A percentile compares a stretch with the other conserved stretches of the same genome.
Conservation (phyloP, 2,797 vertebrate genomes). For the Myotis pilosus region DNA sequence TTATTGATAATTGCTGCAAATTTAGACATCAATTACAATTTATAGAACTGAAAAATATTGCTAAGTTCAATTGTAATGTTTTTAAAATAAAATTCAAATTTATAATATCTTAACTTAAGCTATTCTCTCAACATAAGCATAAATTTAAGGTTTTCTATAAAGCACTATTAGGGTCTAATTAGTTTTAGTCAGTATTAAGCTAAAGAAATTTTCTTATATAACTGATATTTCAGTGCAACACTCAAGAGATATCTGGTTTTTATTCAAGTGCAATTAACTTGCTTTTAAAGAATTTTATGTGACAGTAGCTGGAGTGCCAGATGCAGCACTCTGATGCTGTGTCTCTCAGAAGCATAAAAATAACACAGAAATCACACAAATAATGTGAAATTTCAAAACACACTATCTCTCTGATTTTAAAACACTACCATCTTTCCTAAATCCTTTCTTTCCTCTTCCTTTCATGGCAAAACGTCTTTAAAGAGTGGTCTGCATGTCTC, state of each 20-base stretch:
- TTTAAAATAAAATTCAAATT: constrained; percentile 27
- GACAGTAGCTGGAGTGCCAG: neutral
- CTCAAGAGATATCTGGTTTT: neutral
- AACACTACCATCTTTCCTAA: neutral
- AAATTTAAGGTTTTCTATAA: constrained; percentile 19
- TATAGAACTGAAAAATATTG: neutral
- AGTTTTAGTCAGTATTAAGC: neutral
- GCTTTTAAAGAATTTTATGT: constrained; percentile 9
- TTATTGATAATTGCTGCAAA: neutral
- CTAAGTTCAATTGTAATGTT: neutral
- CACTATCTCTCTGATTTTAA: neutral
- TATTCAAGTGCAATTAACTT: constrained; percentile 30
- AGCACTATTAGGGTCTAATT: neutral
- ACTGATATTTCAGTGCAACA: neutral
- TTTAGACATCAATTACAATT: neutral
- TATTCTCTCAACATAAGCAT: neutral
- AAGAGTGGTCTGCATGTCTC: neutral
- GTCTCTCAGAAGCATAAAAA: constrained; percentile 36
- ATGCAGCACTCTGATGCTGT: neutral
- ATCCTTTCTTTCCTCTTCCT: neutral
- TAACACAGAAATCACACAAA: constrained; percentile 47
- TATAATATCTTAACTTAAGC: neutral
- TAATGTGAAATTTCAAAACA: neutral
- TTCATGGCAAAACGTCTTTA: neutral
- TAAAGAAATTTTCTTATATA: constrained; percentile 38